These are phyloP conservation scores for Heteromormyrus szaboi DNA, from an alignment of 2,797 vertebrate species.

Conservation along the genomic window DNA sequence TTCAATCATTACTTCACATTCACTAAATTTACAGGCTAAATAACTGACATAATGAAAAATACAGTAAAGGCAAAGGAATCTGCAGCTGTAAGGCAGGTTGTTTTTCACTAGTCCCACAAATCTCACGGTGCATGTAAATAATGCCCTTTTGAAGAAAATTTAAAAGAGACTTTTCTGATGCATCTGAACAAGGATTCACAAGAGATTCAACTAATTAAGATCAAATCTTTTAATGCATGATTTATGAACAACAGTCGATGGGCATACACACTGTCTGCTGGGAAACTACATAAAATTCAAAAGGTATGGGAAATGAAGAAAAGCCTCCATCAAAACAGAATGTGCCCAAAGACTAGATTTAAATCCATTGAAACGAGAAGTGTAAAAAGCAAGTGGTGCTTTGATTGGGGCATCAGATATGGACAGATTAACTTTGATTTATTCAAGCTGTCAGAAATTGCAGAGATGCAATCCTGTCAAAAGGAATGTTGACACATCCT, in stretches of 20 bases:
- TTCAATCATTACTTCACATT: background rate
- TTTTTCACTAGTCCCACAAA: slow-evolving; percentile 21
- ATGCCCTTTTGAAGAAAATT: slow-evolving; percentile 14
- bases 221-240: slow-evolving; percentile 36
- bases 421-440: slow-evolving; percentile 39
- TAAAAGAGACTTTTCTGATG: slow-evolving; percentile 8
- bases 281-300: slow-evolving; percentile 17
- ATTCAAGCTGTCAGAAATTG: slow-evolving; percentile 35
- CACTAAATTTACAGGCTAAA: background rate
- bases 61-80: slow-evolving; percentile 17
- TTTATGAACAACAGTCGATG: slow-evolving; percentile 29
- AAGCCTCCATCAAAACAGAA: slow-evolving; percentile 15
- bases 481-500: slow-evolving; percentile 22
- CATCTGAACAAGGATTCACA: slow-evolving; percentile 3
- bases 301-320: slow-evolving; percentile 20
- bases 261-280: background rate
- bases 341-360: slow-evolving; percentile 14
- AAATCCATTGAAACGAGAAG: slow-evolving; percentile 18
- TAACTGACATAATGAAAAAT: slow-evolving; percentile 11
- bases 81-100: slow-evolving; percentile 11
- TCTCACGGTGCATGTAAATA: slow-evolving; percentile 22
- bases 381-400: slow-evolving; percentile 32
- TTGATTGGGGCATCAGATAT: slow-evolving; percentile 41
- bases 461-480: slow-evolving; percentile 28
- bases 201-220: slow-evolving; percentile 22